Conservation (phyloP, 1,140 invertebrate species). For the Zaprionus ghesquierei region DNA sequence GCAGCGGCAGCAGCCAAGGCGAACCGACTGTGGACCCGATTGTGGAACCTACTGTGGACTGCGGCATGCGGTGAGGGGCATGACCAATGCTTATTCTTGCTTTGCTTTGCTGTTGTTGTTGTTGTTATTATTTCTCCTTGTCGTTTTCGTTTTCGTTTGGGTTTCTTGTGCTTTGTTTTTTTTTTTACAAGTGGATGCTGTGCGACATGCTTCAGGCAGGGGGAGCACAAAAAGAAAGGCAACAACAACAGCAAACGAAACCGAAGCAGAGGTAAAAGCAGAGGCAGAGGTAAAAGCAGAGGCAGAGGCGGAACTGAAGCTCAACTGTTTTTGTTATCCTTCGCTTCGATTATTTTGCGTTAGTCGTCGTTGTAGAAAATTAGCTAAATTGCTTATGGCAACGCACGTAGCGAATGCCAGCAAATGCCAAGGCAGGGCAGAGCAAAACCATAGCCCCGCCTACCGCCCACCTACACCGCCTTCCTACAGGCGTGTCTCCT, state of each 20-base stretch:
- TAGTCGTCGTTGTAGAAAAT: constrained; percentile 67
- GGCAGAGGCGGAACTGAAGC: constrained; percentile 2
- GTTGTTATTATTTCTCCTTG: background rate
- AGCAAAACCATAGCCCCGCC: background rate
- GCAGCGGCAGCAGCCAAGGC: background rate
- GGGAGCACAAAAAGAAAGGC: background rate
- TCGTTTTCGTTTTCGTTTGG: background rate
- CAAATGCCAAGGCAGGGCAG: constrained; percentile 14
- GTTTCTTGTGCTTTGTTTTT: constrained; percentile 17
- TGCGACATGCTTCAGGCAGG: background rate
- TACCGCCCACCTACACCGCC: background rate
- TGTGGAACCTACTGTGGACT: background rate
- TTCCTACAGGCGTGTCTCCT: background rate
- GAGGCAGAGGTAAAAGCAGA: background rate
- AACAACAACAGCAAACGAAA: background rate
- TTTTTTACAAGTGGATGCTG: constrained; percentile 9
- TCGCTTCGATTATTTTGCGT: constrained; percentile 68
- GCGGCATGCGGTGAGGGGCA: background rate
- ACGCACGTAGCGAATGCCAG: constrained; percentile 61
- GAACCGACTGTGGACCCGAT: background rate
- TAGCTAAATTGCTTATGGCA: constrained; percentile 80
- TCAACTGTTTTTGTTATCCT: constrained; percentile 51
- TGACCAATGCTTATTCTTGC: constrained; percentile 17
- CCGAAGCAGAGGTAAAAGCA: background rate
- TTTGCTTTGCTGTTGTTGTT: background rate